A percentile compares a stretch with the other conserved stretches of the same genome.
phyloP scores from a whole-genome alignment of 2,797 vertebrate species.

The Mareca strepera region DNA sequence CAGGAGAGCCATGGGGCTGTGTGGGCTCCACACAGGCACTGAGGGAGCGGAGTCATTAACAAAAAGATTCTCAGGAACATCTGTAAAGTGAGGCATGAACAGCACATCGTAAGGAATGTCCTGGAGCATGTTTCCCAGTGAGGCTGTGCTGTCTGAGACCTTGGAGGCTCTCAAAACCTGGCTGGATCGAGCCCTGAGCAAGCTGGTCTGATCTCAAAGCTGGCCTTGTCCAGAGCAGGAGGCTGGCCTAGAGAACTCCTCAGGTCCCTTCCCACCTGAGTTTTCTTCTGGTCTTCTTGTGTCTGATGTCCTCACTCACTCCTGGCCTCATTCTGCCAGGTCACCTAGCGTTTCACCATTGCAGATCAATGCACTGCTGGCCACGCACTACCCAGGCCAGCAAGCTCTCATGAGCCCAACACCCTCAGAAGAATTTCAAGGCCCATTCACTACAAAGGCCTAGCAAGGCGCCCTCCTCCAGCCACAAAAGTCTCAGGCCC shows the following conservation, averaged over 20 bases:
- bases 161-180: not conserved
- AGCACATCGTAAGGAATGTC: not conserved
- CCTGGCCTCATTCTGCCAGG: not conserved
- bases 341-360: not conserved
- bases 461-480: not conserved
- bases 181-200: not conserved
- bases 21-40: too few relatives aligned
- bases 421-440: not conserved
- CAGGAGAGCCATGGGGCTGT: too few relatives aligned
- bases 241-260: not conserved
- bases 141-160: not conserved
- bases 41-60: not conserved
- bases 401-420: not conserved
- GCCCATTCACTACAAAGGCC: not conserved
- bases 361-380: not conserved
- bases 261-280: not conserved
- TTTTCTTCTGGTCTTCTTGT: not conserved
- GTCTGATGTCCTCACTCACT: not conserved
- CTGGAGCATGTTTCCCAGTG: not conserved
- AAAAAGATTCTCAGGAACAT: not conserved
- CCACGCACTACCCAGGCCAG: not conserved
- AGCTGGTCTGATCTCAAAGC: not conserved
- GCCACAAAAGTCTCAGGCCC: not conserved
- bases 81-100: not conserved
- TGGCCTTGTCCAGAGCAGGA: not conserved